Base-by-base conservation (phyloP, 2,797 vertebrate species). In the Enteromius trimaculatus region DNA sequence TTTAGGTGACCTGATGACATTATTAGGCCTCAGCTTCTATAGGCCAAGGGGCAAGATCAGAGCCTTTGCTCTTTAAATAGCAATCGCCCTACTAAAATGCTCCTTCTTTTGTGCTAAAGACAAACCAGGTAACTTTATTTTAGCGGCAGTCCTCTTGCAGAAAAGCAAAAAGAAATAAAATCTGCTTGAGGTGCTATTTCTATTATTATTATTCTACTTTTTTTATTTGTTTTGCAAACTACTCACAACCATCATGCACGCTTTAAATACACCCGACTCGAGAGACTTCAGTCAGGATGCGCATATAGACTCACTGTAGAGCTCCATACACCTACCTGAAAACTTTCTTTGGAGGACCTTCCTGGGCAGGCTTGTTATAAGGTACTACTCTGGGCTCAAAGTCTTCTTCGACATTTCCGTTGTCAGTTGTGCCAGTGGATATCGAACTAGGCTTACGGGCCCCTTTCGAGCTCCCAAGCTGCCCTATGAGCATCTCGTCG, bases 401-500 rank as follows among this genome's bases (percentile, higher is more conserved):
- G 86, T 94, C 96, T 88, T 95, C 95, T 7, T 90, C 90, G 21
- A 49, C 34, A 85, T 95, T 92, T 70, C 71, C 92, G 70, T 95
- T 91, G 85, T 85, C 93, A 81, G n/a, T 39, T 49, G 78, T 81
- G n/a, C 55, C 80, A 58, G 84, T 88, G 3, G 95, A 91, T 82
- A 98, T 94, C 0, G 97, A 98, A 91, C 95, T 98, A 82, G 96
- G 96, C 66, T 96, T 97, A 77, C 97, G 90, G 75, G 96, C 96
- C 77, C 96, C 96, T 83, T 95, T 96, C 47, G 91, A 90, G 71
- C 82, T 91, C 13, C 84, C 87, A 62, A 83, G 76, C 88, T 92
- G 49, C 44, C 85, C 88, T 53, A 85, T 17, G 47, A 85, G 82
- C 85, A 86, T 90, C 77, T 87, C 92, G 39, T 88, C 91, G 0